Conservation (phyloP, 2,113 vertebrate species). For the Aphyosemion australe region DNA sequence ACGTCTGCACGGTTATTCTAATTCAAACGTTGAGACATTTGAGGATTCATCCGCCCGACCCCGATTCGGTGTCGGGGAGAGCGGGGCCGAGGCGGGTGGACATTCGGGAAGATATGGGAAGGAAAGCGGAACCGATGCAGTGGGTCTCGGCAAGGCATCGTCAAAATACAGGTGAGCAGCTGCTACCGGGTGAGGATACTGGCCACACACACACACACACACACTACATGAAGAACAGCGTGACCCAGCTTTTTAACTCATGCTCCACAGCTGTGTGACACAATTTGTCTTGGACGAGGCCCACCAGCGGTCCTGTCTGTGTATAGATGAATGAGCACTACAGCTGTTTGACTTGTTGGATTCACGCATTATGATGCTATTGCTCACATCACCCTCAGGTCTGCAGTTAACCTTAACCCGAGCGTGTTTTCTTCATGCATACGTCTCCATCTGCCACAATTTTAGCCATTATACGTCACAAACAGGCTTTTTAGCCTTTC, state of each 20-base stretch:
- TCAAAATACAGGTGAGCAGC: slow-evolving; percentile 77
- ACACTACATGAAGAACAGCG: neutral
- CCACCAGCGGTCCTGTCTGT: slow-evolving; percentile 38
- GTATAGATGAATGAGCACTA: neutral
- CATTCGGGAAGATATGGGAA: slow-evolving; percentile 75
- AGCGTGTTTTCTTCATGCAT: neutral
- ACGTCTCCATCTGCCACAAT: neutral
- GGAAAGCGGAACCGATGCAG: slow-evolving; percentile 71
- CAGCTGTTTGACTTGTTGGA: slow-evolving; percentile 39
- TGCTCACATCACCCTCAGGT: slow-evolving; percentile 12
- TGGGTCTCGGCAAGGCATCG: slow-evolving; percentile 70
- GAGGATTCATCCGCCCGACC: slow-evolving; percentile 28
- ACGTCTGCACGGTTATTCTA: slow-evolving; percentile 42
- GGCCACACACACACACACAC: neutral
- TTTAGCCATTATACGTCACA: neutral
- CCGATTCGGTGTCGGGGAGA: slow-evolving; percentile 50
- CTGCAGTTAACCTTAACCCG: neutral
- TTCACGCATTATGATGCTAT: slow-evolving; percentile 24
- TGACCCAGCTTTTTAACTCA: slow-evolving; percentile 41
- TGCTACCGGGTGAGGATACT: neutral
- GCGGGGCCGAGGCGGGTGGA: slow-evolving; percentile 44
- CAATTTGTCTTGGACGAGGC: slow-evolving; percentile 31
- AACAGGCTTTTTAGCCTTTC: neutral
- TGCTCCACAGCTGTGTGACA: slow-evolving; percentile 7
- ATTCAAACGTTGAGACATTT: slow-evolving; percentile 32